Evolutionary conservation across 1,140 invertebrate species (phyloP), one percentile per base, ranked within the genome.

Genomic region (Scaptodrosophila lebanonensis): DNA sequence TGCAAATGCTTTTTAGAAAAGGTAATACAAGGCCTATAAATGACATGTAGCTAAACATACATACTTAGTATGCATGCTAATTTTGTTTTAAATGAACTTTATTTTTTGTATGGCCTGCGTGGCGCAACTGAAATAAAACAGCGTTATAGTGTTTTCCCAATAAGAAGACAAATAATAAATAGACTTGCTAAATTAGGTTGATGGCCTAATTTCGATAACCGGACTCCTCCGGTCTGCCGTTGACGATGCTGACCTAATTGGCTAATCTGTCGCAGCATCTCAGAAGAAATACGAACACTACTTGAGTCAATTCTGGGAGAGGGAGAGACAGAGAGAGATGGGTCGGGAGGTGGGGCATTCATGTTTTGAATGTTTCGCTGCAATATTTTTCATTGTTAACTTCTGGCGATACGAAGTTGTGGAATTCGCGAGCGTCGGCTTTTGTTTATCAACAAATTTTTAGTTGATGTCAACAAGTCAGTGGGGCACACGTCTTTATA

Each of bases 211-310:
- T 66, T 27, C 2, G 16, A 16, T 35, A 5, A 3, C 8, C n/a
- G 33, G 7, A 13, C 25, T 17, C 27, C 30, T 43, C 20, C 5
- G 25, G 35, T 22, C 22, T 3, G 15, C 3, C 17, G 15, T 45
- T 16, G 42, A 32, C 64, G 69, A 67, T 64, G 59, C 59, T 67
- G 69, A 59, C 63, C 69, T 11, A 71, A 54, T 29, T 50, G 7
- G n/a, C 9, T 12, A 15, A 12, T 29, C 9, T 25, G 43, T 44
- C 20, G 20, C 18, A 27, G 18, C 32, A 20, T 20, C 35, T 7
- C 18, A 32, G 12, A 38, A 6, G 29, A 33, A 33, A 38, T 48
- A 42, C 44, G 36, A 42, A 9, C 29, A 48, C 8, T 35, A 32
- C 40, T 22, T 38, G 38, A 36, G 32, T 53, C 12, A 44, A 27